These are phyloP conservation scores for Clytia hemisphaerica DNA, from an alignment of 30 jellyfish, hydroid and myxozoan species.

Conservation along the genomic window DNA sequence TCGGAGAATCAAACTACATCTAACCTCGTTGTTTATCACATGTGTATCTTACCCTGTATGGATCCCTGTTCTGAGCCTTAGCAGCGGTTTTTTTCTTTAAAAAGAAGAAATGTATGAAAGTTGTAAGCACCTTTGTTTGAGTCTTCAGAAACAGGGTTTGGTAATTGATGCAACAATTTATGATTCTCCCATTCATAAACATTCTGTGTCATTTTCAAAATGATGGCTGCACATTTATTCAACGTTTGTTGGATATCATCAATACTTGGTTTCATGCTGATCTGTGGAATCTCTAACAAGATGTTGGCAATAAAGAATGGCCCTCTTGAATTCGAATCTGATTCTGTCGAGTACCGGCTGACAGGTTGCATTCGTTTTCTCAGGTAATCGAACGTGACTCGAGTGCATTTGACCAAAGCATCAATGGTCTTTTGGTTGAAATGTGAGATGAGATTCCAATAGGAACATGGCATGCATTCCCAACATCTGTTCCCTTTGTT, in stretches of 20 bases:
- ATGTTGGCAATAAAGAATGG: conserved; percentile 45
- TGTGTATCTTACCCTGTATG: no score
- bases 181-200: conserved; percentile 76
- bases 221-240: conserved; percentile 54
- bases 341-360: conserved; percentile 38
- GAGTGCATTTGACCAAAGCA: conserved; percentile 62
- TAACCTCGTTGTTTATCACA: no score
- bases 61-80: no score
- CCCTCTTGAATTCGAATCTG: conserved; percentile 25
- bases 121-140: conserved; percentile 20
- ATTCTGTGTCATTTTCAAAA: conserved; percentile 54
- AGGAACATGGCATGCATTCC: conserved; percentile 75
- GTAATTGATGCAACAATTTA: conserved; percentile 49
- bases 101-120: no score
- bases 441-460: conserved; percentile 62
- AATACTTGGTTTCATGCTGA: conserved; percentile 62
- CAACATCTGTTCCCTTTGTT: conserved; percentile 75
- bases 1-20: no score
- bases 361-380: conserved; percentile 61
- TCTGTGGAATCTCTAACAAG: conserved; percentile 55
- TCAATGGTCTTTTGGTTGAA: conserved; percentile 62
- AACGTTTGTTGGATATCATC: conserved; percentile 64
- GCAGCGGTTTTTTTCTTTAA: no score
- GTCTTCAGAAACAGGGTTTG: conserved; percentile 58
- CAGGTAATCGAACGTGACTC: conserved; percentile 56